Base-by-base conservation (phyloP, 1,140 invertebrate species). In the Camponotus floridanus region DNA sequence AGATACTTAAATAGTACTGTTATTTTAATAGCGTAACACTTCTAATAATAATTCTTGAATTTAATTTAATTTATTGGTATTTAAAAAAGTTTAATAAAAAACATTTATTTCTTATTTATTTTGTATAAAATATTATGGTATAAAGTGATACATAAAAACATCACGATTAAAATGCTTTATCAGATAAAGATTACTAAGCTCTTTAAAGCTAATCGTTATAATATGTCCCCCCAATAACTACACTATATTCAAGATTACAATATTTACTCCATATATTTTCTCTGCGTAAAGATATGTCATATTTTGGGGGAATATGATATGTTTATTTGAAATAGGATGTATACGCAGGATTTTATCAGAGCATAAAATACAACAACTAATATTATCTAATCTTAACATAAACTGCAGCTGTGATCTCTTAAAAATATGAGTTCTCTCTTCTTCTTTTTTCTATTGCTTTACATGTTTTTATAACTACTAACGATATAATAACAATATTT, bases 311-410 rank as follows among this genome's bases (percentile, higher is more conserved):
- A 42, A 74, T 36, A 21, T 42, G 42, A 57, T 74, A 57, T 74
- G 55, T 74, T 83, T 45, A 74, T 74, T 26, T 36, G 39, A 59
- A 33, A 31, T 18, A 87, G 57, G 36, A 86, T 73, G 62, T 62
- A 45, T 42, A 9, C 68, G 15, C 48, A 48, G 36, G 71, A 90
- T 85, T 80, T 65, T 59, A 26, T 59, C 61, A 39, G 57, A 48
- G 73, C 31, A 59, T 6, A 78, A 84, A n/a, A 76, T 64, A 11
- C 65, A 74, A 55, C 57, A 74, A 55, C 39, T 33, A 33, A 68
- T 86, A 62, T 91, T 91, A 90, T 91, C 90, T 91, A 91, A 91
- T 91, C 89, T 88, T 78, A 76, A 87, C 65, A 73, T 55, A 59
- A 83, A 55, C 85, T 81, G 59, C 90, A 91, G 87, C 87, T 91